Evolutionary conservation across 2,113 vertebrate genomes (phyloP).

Genomic region (Irena cyanogastra): DNA sequence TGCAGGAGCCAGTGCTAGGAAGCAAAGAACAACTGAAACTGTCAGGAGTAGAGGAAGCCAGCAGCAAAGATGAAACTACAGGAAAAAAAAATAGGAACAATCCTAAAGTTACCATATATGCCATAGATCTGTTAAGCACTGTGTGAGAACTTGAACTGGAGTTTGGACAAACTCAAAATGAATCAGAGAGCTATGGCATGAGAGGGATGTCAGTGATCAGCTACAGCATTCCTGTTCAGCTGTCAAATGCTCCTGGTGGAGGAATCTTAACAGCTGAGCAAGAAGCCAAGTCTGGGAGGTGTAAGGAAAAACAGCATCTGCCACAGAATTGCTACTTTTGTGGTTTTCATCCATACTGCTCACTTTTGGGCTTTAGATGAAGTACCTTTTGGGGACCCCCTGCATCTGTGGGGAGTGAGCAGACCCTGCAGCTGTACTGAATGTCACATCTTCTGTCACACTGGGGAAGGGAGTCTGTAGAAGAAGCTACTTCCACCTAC

Average conservation of each 20-base stretch:
- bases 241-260: background rate
- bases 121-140: background rate
- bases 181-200: no score
- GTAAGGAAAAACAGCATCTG: conserved; percentile 9
- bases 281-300: background rate
- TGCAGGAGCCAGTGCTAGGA: background rate
- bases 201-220: background rate
- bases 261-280: background rate
- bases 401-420: background rate
- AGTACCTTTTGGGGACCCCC: background rate
- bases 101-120: background rate
- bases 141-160: background rate
- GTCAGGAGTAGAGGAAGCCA: background rate
- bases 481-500: background rate
- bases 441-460: accelerated
- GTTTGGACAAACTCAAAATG: background rate
- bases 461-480: background rate
- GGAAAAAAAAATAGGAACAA: background rate
- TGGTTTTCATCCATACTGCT: background rate
- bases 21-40: background rate
- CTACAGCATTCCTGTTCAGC: background rate
- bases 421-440: background rate
- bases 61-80: background rate
- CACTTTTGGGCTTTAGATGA: background rate
- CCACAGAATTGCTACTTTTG: background rate